Conservation (phyloP, 2,797 vertebrate genomes). For the Sphenopsis melanotis region DNA sequence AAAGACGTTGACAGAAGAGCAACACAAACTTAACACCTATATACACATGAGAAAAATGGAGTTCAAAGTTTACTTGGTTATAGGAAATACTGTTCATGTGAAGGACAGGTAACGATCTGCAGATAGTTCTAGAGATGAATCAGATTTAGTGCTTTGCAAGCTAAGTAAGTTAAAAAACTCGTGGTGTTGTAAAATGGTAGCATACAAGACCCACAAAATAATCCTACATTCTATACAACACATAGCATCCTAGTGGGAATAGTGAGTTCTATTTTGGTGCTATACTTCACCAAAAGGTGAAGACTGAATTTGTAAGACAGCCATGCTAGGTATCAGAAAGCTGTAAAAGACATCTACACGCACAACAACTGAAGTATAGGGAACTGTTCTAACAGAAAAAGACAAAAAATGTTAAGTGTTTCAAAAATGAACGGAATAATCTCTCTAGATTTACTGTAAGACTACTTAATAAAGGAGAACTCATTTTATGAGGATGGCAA, state of each 20-base stretch:
- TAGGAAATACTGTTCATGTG: background rate
- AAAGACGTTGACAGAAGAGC: background rate
- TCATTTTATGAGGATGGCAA: background rate
- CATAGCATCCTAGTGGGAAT: background rate
- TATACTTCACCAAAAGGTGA: background rate
- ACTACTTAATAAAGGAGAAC: background rate
- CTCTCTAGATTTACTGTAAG: background rate
- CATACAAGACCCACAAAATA: background rate
- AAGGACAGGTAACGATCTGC: background rate
- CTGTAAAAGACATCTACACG: fast-evolving
- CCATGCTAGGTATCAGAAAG: background rate
- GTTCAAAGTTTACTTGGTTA: background rate
- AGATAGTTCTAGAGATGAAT: background rate
- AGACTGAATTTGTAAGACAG: background rate
- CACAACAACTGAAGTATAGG: background rate
- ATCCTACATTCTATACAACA: fast-evolving
- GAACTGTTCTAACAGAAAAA: background rate
- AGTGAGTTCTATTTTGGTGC: background rate
- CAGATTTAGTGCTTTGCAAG: background rate
- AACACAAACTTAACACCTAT: background rate
- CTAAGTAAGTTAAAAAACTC: background rate
- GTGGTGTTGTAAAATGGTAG: background rate
- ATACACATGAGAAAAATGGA: background rate
- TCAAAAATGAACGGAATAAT: background rate
- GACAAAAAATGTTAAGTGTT: background rate